Evolutionary conservation across 1,140 invertebrate species (phyloP).

Genomic region (Leptinotarsa lineolata): DNA sequence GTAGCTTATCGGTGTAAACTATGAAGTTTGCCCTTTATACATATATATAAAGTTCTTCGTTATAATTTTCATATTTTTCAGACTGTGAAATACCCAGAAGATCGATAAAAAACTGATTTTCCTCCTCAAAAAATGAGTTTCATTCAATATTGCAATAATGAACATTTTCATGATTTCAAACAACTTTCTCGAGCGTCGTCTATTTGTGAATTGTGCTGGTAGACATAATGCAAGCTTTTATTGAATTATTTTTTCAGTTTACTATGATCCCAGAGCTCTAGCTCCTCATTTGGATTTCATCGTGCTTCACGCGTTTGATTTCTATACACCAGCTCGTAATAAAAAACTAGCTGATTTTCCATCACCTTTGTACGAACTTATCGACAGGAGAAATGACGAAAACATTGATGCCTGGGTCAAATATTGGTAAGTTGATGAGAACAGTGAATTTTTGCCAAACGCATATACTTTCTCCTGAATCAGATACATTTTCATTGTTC

Average conservation of each 20-base stretch:
- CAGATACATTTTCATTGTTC: too few relatives aligned
- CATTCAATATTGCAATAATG: too few relatives aligned
- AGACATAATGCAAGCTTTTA: not conserved
- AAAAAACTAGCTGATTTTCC: conserved; percentile 76
- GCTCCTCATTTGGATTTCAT: conserved; percentile 78
- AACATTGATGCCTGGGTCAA: conserved; percentile 69
- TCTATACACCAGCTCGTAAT: conserved; percentile 73
- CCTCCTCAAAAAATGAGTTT: too few relatives aligned
- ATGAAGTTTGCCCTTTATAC: too few relatives aligned
- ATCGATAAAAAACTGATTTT: too few relatives aligned
- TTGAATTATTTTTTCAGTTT: conserved; percentile 61
- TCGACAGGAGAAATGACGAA: conserved; percentile 68
- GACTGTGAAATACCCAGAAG: too few relatives aligned
- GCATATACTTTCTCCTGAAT: too few relatives aligned
- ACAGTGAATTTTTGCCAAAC: too few relatives aligned
- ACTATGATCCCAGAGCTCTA: conserved; percentile 76
- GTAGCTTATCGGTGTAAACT: too few relatives aligned
- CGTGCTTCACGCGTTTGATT: conserved; percentile 79
- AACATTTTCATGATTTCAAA: not conserved
- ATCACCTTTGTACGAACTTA: conserved; percentile 71
- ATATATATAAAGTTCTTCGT: too few relatives aligned
- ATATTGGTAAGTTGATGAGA: conserved; percentile 60
- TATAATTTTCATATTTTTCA: too few relatives aligned
- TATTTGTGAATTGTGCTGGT: not conserved
- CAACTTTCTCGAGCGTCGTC: not conserved